Base-by-base conservation (phyloP, 1,140 invertebrate genomes). In the Platyura marginata region DNA sequence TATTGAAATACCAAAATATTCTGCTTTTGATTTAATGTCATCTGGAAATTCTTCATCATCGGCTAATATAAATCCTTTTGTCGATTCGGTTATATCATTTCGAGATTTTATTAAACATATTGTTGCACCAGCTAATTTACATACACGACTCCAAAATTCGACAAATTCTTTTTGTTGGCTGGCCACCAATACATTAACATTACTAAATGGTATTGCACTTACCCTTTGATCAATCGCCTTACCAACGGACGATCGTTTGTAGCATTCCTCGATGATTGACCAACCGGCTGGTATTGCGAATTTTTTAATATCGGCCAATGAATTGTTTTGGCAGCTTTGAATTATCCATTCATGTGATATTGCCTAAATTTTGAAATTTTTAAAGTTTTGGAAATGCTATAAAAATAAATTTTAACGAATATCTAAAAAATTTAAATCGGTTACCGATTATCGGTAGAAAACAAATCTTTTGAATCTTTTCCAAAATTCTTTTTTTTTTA, bases 271-370 rank as follows among this genome's bases (percentile, higher is more conserved):
- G 0, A 63, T 50, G 0, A 72, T 50, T 16, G 68, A 69, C 65
- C 65, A 72, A 11, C 72, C 72, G 0, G 63, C 51, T 0, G 71
- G 71, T 41, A 74, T 48, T 22, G 50, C 49, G 38, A 63, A 60
- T 15, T 67, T 59, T 19, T 64, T 60, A 1, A 54, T 32, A 44
- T 65, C 64, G 2, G 62, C 45, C 0, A 56, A 36, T 25, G 54
- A 49, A 29, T 61, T 60, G 39, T 62, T 48, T 29, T 50, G 47
- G 48, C 71, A 74, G 44, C 63, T 65, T 21, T 58, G 49, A 16
- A 73, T 68, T 29, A 74, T 62, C 72, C 71, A 75, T n/a, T 60
- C 62, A 48, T 74, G 70, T 46, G 62, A 65, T 10, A 70, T 51
- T 0, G 64, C 55, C 2, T 53, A 48, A 20, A 36, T 9, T n/a